Base-by-base conservation (phyloP, 2,797 vertebrate genomes). In the Fringilla coelebs region DNA sequence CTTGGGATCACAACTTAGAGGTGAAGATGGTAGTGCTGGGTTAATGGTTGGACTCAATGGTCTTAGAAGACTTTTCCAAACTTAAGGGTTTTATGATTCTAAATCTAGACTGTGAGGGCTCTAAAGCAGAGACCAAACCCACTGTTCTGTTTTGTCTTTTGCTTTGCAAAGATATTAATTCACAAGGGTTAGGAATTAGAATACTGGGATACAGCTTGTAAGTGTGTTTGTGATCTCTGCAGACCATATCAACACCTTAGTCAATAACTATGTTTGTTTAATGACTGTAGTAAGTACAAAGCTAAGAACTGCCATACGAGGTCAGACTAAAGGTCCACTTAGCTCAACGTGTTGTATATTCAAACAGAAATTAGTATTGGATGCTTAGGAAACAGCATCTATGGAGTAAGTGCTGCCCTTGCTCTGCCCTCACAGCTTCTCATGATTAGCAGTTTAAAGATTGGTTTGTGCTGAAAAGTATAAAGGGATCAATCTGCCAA, bases 191-290 rank as follows among this genome's bases (percentile, higher is more conserved):
- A 75, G 76, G 58, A 88, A 82, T 79, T 71, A 67, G 51, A 91
- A 81, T 48, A 78, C 36, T 51, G 80, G 55, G 60, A 70, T 32
- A 67, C 51, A 91, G 38, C 60, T 71, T 76, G 63, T 51, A 67
- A 91, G 79, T 38, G 68, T 60, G 88, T 84, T 58, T 92, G 91
- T 76, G 71, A 87, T 92, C 74, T 76, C 86, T 76, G 41, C 81
- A 87, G 77, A 61, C 66, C 2, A 0, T 70, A 92, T 87, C 94
- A 95, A 89, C 80, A 60, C 48, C 71, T 92, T 43, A 78, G 93
- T 93, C 93, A 85, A 94, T 87, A 95, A 26, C 52, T 52, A 13
- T 65, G 70, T 95, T 95, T 96, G 90, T 87, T 96, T 91, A 96
- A 90, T 57, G 74, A 87, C 91, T 73, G 29, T 25, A 49, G 18